Base-by-base conservation (phyloP, 2,888 invertebrate genomes). In the Cheilosia impressa region DNA sequence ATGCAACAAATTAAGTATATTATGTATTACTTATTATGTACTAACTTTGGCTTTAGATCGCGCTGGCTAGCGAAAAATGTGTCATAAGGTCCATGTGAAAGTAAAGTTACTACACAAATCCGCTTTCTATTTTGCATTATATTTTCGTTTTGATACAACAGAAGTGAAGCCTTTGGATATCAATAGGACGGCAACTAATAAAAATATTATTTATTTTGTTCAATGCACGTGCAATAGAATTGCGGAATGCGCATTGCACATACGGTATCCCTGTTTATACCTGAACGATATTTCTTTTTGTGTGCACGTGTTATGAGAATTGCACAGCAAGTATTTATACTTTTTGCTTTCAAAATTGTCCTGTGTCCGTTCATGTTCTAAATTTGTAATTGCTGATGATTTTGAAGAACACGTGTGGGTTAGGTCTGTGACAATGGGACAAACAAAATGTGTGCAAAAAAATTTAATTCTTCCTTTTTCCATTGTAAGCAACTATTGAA, bases 371-470 rank as follows among this genome's bases (percentile, higher is more conserved):
- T n/a, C 2, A 22, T 41, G 58, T 15, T 58, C 13, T 4, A 7
- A 5, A 15, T 60, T 60, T 62, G 31, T 62, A 47, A 31, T 47
- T 62, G 17, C 19, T 27, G 34, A 34, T 19, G 19, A 10, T 24
- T 62, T 45, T 31, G 31, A 50, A 5, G 50, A 69, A 69, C 69
- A 69, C 69, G 69, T 69, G 69, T 34, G 69, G 34, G n/a, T 34
- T 7, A 34, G 2, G 34, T 38, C 55, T 43, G 68, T 55, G 31
- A 55, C 68, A 68, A 55, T 55, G 15, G 27, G 13, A n/a, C 24
- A 45, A 45, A 27, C n/a, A 19, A 7, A 57, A 5, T 57, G 69
- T 34, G 31, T 43, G 45, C 45, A 13, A 47, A 47, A 57, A 57
- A 45, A 9, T 31, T 13, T 4, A 19, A 15, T 19, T 24, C 27